Evolutionary conservation across 2,113 vertebrate species (phyloP).

Genomic region (Menura novaehollandiae): DNA sequence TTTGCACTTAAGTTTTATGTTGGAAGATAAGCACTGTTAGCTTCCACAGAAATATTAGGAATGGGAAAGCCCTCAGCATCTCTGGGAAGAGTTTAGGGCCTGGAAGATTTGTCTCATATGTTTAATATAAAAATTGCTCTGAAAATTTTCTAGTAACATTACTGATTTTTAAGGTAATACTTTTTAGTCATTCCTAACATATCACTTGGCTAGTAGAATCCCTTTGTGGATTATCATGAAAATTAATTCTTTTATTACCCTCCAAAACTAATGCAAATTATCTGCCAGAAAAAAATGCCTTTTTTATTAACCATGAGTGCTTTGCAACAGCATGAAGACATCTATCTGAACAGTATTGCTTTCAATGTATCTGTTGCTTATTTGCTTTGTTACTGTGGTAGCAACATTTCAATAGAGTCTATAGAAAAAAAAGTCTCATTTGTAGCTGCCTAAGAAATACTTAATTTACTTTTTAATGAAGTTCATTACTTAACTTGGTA

Average conservation of each 20-base stretch:
- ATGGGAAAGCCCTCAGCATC: background rate
- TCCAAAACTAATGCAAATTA: background rate
- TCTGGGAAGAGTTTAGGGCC: background rate
- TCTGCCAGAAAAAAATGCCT: background rate
- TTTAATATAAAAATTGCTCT: background rate
- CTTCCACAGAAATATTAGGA: background rate
- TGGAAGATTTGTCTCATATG: background rate
- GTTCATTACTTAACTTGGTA: slow-evolving; percentile 38
- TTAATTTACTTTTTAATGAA: slow-evolving; percentile 54
- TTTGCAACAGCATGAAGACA: background rate
- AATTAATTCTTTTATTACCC: slow-evolving; percentile 1
- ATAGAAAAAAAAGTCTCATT: background rate
- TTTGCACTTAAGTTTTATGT: background rate
- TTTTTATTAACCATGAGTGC: background rate
- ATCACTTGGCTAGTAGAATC: background rate
- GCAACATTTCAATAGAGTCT: background rate
- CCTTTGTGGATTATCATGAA: background rate
- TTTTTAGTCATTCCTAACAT: background rate
- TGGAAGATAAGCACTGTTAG: background rate
- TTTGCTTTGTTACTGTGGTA: background rate
- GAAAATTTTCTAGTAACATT: background rate
- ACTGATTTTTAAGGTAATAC: background rate
- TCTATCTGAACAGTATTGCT: background rate
- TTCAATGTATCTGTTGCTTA: background rate
- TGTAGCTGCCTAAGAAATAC: slow-evolving; percentile 26